These are phyloP conservation scores for Phyllopteryx taeniolatus DNA, from an alignment of 2,113 vertebrate genomes.

Conservation along the genomic window DNA sequence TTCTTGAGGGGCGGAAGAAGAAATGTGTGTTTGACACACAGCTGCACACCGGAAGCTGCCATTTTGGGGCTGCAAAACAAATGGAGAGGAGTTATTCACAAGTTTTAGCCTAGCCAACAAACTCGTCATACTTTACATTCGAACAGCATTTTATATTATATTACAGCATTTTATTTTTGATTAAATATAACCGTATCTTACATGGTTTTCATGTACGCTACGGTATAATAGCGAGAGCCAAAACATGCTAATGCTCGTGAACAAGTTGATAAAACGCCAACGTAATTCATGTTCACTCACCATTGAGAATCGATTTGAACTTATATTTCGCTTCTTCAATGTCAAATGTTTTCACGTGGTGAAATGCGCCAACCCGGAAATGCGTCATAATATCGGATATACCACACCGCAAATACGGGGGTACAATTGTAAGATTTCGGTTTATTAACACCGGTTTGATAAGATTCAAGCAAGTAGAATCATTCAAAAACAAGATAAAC, in stretches of 20 bases:
- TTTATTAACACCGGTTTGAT: background rate
- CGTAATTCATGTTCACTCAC: slow-evolving; percentile 15
- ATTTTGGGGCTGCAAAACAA: slow-evolving; percentile 39
- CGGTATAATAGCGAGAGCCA: background rate
- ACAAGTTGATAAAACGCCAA: background rate
- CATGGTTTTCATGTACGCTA: background rate
- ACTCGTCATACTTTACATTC: background rate
- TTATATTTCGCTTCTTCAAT: slow-evolving; percentile 5
- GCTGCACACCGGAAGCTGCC: slow-evolving; percentile 41
- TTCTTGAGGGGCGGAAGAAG: slow-evolving; percentile 39
- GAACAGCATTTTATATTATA: background rate
- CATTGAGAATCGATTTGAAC: background rate
- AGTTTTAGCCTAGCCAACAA: no score
- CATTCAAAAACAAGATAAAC: background rate
- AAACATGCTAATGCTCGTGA: background rate
- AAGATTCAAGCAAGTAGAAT: background rate
- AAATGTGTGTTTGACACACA: slow-evolving; percentile 52
- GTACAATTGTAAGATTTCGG: background rate
- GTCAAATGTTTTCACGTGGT: slow-evolving; percentile 37
- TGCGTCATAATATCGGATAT: slow-evolving; percentile 21
- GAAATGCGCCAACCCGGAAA: slow-evolving; percentile 11
- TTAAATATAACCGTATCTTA: background rate
- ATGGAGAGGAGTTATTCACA: background rate
- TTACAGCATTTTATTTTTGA: background rate
- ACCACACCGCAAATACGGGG: slow-evolving; percentile 13